Evolutionary conservation across 2,888 invertebrate species (phyloP), one percentile per base, ranked within the genome.

Genomic region (Noctua janthe): DNA sequence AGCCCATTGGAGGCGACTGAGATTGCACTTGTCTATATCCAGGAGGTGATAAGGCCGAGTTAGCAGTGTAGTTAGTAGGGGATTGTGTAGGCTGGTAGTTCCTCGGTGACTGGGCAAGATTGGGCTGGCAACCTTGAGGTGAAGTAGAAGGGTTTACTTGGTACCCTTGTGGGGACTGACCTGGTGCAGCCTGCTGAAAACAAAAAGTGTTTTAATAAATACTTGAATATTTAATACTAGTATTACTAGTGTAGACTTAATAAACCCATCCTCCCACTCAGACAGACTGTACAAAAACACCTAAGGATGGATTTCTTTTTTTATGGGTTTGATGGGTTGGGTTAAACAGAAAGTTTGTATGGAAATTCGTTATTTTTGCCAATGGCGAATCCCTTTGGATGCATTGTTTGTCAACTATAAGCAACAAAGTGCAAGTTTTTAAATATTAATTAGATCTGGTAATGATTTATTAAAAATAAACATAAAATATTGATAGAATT

Each of bases 1-100:
- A 94, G 76, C 94, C 94, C 95, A 97, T 97, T 13, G 97, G 97
- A 67, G 97, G 97, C 10, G 96, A 96, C 88, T 97, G 97, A 23
- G 96, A 93, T 80, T 95, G 97, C 76, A 97, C 96, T 92, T 97
- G 96, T 92, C 96, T 95, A 90, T 96, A 97, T 74, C 94, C 97
- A 62, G 97, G 97, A 23, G 97, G 97, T 83, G 97, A 97, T 83
- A 97, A 94, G 74, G 97, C 97, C 83, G 97, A 96, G 89, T 93
- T 94, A 62, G 94, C 91, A 39, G 94, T 91, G 86, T 96, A 97
- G 89, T 91, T 96, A 69, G 96, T 97, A 47, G 97, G 97, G 62
- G 97, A 97, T 87, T 97, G 97, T 74, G 97, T 96, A 87, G 97
- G 95, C 89, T 97, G 97, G 92, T 97, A 94, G 95, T 91, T 95